These are phyloP conservation scores for Portevinia maculata DNA, from an alignment of 2,888 invertebrate species.

Conservation along the genomic window DNA sequence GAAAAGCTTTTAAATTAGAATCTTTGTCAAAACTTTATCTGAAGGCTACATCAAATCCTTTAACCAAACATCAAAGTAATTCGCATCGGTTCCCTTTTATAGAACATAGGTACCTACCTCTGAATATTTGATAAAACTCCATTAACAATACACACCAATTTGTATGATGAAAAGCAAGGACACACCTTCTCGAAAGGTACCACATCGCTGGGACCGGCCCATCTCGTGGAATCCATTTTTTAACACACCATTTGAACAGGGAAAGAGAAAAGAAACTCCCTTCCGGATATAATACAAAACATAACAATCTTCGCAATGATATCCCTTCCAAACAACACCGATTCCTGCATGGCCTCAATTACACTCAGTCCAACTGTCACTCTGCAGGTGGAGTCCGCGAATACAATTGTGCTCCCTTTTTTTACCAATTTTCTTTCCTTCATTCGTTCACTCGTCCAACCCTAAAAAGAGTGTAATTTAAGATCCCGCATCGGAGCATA, in stretches of 20 bases:
- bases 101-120: background rate
- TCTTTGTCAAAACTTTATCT: too few relatives aligned
- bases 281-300: conserved; percentile 55
- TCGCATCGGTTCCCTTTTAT: too few relatives aligned
- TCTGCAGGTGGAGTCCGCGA: conserved; percentile 72
- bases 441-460: conserved; percentile 56
- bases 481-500: conserved; percentile 31
- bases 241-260: conserved; percentile 23
- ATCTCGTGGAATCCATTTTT: conserved; percentile 59
- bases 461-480: conserved; percentile 58
- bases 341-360: conserved; percentile 62
- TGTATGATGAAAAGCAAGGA: conserved; percentile 17
- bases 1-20: too few relatives aligned
- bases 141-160: background rate
- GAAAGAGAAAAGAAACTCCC: conserved; percentile 40
- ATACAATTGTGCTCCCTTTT: conserved; percentile 50
- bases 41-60: too few relatives aligned
- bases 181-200: conserved; percentile 51
- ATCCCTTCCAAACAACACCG: conserved; percentile 36
- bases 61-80: too few relatives aligned
- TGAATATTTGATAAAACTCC: background rate
- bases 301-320: conserved; percentile 35
- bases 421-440: conserved; percentile 56
- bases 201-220: conserved; percentile 46
- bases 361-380: conserved; percentile 69